Conservation (phyloP, 2,888 invertebrate species). For the Brachypalpus laphriformis region DNA sequence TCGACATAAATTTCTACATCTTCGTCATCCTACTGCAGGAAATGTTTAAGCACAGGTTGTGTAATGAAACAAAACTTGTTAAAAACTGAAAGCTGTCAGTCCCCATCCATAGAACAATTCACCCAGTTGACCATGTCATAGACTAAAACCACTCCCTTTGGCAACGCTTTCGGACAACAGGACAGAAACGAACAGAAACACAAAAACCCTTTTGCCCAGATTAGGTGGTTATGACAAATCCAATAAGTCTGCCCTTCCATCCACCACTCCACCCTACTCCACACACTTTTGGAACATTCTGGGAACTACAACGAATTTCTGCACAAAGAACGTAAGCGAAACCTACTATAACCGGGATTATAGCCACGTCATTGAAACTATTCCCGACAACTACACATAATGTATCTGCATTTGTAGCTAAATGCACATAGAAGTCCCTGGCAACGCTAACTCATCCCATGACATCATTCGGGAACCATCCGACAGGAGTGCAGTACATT, state of each 20-base stretch:
- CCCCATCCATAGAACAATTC: slow-evolving; percentile 25
- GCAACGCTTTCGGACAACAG: neutral
- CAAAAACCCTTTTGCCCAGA: slow-evolving; percentile 47
- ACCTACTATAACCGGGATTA: slow-evolving; percentile 24
- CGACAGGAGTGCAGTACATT: slow-evolving; percentile 10
- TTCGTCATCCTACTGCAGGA: no score
- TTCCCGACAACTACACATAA: neutral
- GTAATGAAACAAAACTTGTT: no score
- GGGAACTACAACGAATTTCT: slow-evolving; percentile 34
- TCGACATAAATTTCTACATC: no score
- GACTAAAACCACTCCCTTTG: neutral
- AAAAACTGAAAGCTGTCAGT: slow-evolving; percentile 34
- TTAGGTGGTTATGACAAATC: neutral
- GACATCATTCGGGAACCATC: slow-evolving; percentile 29
- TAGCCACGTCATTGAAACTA: slow-evolving; percentile 37
- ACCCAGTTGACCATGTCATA: slow-evolving; percentile 23
- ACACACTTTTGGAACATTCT: slow-evolving; percentile 51
- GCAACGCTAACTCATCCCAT: slow-evolving; percentile 38
- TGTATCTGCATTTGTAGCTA: slow-evolving; percentile 12
- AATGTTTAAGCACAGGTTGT: no score
- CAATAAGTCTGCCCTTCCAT: slow-evolving; percentile 2
- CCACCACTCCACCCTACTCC: neutral
- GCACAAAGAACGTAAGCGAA: slow-evolving; percentile 24
- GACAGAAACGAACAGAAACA: slow-evolving; percentile 3
- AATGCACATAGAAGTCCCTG: neutral